These are phyloP conservation scores for Periophthalmus modestus DNA, from an alignment of 2,113 vertebrate species.

Conservation along the genomic window DNA sequence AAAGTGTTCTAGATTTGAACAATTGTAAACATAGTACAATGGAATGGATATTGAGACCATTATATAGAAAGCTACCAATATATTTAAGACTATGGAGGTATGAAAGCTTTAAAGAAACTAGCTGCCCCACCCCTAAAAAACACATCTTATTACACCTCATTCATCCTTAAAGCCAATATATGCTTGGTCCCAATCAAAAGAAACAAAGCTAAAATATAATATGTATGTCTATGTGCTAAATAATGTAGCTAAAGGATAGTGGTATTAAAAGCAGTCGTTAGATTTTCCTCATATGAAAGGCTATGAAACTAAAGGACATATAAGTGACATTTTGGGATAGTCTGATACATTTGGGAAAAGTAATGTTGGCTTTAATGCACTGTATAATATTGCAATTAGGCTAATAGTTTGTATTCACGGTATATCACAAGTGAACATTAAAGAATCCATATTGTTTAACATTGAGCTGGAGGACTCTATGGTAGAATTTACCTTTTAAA, in stretches of 20 bases:
- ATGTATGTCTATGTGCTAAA: slow-evolving; percentile 16
- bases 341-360: not conserved
- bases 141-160: not conserved
- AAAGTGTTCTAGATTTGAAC: slow-evolving; percentile 27
- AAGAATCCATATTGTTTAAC: too few relatives aligned
- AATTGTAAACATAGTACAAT: slow-evolving; percentile 59
- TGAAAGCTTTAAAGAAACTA: slow-evolving; percentile 27
- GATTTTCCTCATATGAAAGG: slow-evolving; percentile 6
- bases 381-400: not conserved
- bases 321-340: not conserved
- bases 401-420: too few relatives aligned
- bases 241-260: slow-evolving; percentile 33
- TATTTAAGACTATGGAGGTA: slow-evolving; percentile 48
- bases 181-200: slow-evolving; percentile 38
- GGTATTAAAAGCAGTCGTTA: slow-evolving; percentile 32
- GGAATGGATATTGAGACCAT: slow-evolving; percentile 13
- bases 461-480: too few relatives aligned
- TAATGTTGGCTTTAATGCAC: not conserved
- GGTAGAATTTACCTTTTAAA: too few relatives aligned
- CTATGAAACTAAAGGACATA: not conserved
- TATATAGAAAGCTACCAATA: slow-evolving; percentile 23
- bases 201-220: slow-evolving; percentile 10
- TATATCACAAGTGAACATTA: too few relatives aligned
- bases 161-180: not conserved
- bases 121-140: slow-evolving; percentile 9